Evolutionary conservation across 1,140 invertebrate species (phyloP), one percentile per base, ranked within the genome.

Genomic region (Pseudomyrmex concolor): DNA sequence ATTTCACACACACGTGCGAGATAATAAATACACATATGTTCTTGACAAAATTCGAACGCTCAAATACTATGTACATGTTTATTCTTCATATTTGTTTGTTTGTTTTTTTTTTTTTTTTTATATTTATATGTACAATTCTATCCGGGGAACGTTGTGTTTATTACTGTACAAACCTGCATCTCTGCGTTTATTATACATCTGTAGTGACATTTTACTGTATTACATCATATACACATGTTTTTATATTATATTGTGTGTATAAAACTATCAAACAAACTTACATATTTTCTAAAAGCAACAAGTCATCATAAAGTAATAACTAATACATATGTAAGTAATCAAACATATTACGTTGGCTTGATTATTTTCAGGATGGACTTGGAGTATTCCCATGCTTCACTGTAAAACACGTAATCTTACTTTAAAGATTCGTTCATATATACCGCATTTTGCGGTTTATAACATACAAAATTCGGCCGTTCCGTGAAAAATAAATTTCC

Each of bases 341-440:
- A 85, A 34, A 78, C 72, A 74, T 22, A 87, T 92, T 90, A 92
- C 62, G 88, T 87, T 54, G 92, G 91, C 66, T 92, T 93, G 48
- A 94, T 91, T 86, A 92, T 91, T 81, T 93, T 92, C 43, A 93
- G 83, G 60, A 94, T 93, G 55, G 93, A 91, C 63, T 92, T 93
- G 12, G 93, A 90, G 78, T 92, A 93, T 84, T 94, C 92, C 93
- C 92, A 93, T 62, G 92, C 92, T 71, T 94, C 93, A 50, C 93
- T 94, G 89, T 78, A 91, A 92, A 59, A 86, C 34, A 85, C 51
- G 85, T 34, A 74, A 77, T 82, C 72, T 76, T 64, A 73, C 54
- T 73, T 68, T 68, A 73, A 34, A 34, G 57, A 57, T 43, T 45
- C 34, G 2, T 78, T 57, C 7, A 48, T 48, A 43, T 48, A 43